Conservation (phyloP, 2,797 vertebrate genomes). For the Enteromius paludinosus region DNA sequence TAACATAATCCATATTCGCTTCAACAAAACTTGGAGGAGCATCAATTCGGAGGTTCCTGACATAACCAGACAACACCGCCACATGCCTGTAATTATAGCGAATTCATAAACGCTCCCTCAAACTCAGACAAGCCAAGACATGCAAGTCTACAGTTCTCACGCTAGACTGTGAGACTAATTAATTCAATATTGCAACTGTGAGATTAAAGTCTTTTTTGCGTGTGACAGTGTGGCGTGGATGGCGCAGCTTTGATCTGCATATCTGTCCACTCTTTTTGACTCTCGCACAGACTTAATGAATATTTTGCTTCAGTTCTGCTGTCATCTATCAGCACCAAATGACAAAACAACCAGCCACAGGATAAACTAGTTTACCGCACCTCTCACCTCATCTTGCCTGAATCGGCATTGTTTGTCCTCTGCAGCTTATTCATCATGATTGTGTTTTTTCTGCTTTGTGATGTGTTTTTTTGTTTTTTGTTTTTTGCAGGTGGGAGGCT, state of each 20-base stretch:
- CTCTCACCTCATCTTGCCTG: conserved; percentile 30
- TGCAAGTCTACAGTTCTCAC: conserved; percentile 72
- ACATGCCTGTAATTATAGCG: conserved; percentile 42
- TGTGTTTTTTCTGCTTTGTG: not conserved
- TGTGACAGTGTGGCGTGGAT: conserved; percentile 71
- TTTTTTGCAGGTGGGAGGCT: not conserved
- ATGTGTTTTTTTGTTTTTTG: not conserved
- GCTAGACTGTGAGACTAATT: conserved; percentile 74
- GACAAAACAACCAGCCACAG: conserved; percentile 62
- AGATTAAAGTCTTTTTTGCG: conserved; percentile 60
- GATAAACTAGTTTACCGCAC: conserved; percentile 64
- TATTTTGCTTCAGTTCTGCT: conserved; percentile 70
- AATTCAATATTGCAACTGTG: conserved; percentile 71
- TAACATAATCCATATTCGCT: conserved; percentile 20
- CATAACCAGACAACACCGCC: conserved; percentile 66
- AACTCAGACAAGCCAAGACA: conserved; percentile 59
- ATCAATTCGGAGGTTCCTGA: conserved; percentile 19
- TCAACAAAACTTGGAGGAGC: conserved; percentile 8
- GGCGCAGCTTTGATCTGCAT: conserved; percentile 70
- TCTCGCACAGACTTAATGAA: conserved; percentile 71
- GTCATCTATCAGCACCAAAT: conserved; percentile 62
- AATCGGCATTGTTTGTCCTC: not conserved
- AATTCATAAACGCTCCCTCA: conserved; percentile 66
- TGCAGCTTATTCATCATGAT: not conserved
- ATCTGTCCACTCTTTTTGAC: conserved; percentile 70